Conservation (phyloP, 53 echinoderm and acorn worm species). For the Apostichopus leukothele region DNA sequence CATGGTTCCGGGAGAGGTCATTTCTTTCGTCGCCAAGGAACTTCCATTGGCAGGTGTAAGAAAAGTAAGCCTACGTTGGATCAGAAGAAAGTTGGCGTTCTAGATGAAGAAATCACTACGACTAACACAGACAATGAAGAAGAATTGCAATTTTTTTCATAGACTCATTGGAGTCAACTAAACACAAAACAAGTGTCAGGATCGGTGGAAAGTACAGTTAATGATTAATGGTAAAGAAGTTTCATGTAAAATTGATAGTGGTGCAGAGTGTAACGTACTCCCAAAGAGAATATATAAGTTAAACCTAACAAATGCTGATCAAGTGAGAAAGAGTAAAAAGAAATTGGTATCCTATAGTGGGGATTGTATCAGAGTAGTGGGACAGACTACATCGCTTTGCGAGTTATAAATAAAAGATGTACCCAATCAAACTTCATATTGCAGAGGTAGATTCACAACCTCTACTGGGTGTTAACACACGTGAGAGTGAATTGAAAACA, state of each 20-base stretch:
- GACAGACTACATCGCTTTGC: constrained; percentile 20
- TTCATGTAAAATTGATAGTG: no score
- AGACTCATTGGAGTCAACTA: no score
- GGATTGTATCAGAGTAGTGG: background rate
- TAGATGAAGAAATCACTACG: background rate
- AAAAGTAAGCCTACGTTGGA: background rate
- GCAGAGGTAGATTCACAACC: constrained; percentile 30
- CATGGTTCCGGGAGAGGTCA: background rate
- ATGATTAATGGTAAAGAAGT: no score
- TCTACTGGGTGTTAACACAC: constrained; percentile 10
- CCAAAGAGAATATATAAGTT: no score
- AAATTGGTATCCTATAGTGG: constrained; percentile 29
- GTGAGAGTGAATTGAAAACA: constrained; percentile 11
- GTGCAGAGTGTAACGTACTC: no score
- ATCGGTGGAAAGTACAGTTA: no score
- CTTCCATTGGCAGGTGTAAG: background rate
- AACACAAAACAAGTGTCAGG: no score
- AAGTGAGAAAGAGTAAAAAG: constrained; percentile 28
- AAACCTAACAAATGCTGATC: no score
- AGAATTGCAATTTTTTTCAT: background rate
- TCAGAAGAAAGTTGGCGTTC: background rate
- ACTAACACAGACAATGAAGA: background rate
- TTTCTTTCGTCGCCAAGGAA: background rate
- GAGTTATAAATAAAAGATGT: constrained; percentile 7
- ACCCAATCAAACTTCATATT: constrained; percentile 12